These are phyloP conservation scores for Meta bourneti DNA, from an alignment of 2,888 invertebrate species.

Conservation along the genomic window DNA sequence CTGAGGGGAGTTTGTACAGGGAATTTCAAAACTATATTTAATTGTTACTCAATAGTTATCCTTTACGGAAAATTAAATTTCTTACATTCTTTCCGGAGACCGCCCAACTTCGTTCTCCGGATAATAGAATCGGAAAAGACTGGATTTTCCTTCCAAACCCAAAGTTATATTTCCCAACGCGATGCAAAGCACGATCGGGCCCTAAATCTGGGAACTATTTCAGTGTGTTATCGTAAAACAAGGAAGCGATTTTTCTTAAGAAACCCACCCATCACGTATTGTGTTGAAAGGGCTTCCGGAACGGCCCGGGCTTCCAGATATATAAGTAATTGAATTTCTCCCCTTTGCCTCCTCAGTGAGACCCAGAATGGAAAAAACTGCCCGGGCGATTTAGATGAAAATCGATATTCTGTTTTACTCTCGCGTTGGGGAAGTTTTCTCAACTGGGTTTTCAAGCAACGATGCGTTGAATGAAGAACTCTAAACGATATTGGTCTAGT, in stretches of 20 bases:
- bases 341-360: constrained; percentile 24
- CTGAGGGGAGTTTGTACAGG: no score
- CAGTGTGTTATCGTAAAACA: constrained; percentile 26
- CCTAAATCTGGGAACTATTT: constrained; percentile 37
- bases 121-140: background rate
- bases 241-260: constrained; percentile 26
- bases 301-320: constrained; percentile 37
- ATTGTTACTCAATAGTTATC: no score
- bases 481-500: no score
- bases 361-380: constrained; percentile 11
- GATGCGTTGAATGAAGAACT: no score
- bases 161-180: background rate
- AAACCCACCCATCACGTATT: constrained; percentile 18
- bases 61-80: no score
- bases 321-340: constrained; percentile 66
- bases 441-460: background rate
- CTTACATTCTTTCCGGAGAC: no score
- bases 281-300: constrained; percentile 16
- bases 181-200: constrained; percentile 26
- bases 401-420: constrained; percentile 15
- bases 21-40: no score
- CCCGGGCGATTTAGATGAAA: constrained; percentile 7
- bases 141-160: background rate
- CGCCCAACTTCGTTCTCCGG: background rate
- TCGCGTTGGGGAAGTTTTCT: constrained; percentile 3